phyloP scores from a whole-genome alignment of 2,113 vertebrate genomes.

The Anseranas semipalmata region DNA sequence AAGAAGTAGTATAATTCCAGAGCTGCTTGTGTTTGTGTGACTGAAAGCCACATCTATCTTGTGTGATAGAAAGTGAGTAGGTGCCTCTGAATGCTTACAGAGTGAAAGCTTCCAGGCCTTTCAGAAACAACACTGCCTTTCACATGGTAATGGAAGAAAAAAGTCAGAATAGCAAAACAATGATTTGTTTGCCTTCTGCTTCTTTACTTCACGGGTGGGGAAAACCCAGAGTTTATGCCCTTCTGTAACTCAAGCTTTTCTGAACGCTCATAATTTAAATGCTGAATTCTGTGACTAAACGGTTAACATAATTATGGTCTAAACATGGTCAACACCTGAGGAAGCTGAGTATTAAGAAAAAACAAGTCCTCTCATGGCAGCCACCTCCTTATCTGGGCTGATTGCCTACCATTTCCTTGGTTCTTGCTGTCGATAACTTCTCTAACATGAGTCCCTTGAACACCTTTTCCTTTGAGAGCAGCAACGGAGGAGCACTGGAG shows the following conservation, averaged over 20 bases:
- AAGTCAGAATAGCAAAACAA: neutral
- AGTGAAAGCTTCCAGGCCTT: neutral
- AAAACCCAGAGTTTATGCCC: neutral
- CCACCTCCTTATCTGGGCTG: neutral
- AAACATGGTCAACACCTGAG: neutral
- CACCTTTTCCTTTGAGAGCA: neutral
- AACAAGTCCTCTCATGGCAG: neutral
- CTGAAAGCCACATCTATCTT: neutral
- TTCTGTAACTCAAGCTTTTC: neutral
- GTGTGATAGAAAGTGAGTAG: neutral
- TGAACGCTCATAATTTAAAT: neutral
- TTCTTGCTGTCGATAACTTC: neutral
- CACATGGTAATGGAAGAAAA: neutral
- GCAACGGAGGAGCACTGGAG: accelerated
- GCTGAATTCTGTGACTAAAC: neutral
- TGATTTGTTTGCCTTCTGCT: neutral
- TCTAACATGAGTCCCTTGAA: neutral
- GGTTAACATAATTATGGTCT: neutral
- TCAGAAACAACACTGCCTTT: neutral
- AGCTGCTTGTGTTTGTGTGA: neutral
- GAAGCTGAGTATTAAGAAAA: neutral
- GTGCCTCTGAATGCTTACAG: neutral
- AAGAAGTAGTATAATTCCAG: neutral
- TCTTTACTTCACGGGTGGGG: neutral
- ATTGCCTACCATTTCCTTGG: neutral